A percentile compares a stretch with the other conserved stretches of the same genome.
phyloP scores from a whole-genome alignment of 2,797 vertebrate genomes.

The Thaleichthys pacificus region DNA sequence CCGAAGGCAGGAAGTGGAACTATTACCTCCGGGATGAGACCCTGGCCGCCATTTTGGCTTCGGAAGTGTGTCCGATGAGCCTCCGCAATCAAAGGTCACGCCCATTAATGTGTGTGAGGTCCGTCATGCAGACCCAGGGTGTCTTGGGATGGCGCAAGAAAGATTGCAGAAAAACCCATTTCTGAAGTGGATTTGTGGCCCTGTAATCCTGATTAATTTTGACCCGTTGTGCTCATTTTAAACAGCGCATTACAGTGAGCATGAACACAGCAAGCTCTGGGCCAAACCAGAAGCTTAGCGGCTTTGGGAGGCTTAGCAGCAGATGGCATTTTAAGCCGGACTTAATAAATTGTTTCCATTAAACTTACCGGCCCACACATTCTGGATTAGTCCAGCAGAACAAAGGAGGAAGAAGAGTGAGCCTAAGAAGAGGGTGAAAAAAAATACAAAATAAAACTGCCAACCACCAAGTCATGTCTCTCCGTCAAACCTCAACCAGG shows the following conservation, averaged over 20 bases:
- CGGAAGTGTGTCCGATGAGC: conserved; percentile 12
- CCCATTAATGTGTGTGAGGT: conserved; percentile 38
- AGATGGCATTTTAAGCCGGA: conserved; percentile 87
- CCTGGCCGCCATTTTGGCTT: conserved; percentile 10
- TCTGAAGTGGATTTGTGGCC: conserved; percentile 85
- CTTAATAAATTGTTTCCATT: conserved; percentile 90
- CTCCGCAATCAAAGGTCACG: conserved; percentile 20
- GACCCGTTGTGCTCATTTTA: conserved; percentile 85
- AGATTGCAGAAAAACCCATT: conserved; percentile 79
- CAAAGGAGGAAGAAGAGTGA: conserved; percentile 71
- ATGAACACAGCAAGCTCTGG: conserved; percentile 78
- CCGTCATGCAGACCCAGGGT: conserved; percentile 63
- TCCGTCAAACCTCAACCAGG: background rate
- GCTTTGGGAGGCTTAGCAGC: conserved; percentile 84
- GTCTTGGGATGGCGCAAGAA: conserved; percentile 75
- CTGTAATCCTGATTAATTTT: conserved; percentile 88
- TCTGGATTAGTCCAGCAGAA: conserved; percentile 79
- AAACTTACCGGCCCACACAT: conserved; percentile 85
- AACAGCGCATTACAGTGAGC: conserved; percentile 84
- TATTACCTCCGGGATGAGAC: background rate
- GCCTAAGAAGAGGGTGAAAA: conserved; percentile 55
- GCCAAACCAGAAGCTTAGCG: conserved; percentile 81
- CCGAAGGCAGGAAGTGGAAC: conserved; percentile 42
- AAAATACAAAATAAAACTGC: no score
- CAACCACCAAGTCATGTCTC: conserved; percentile 56